Percentiles rank a stretch among this genome's conserved stretches.
phyloP scores from a whole-genome alignment of 2,797 vertebrate genomes.

The Sphenopsis melanotis region DNA sequence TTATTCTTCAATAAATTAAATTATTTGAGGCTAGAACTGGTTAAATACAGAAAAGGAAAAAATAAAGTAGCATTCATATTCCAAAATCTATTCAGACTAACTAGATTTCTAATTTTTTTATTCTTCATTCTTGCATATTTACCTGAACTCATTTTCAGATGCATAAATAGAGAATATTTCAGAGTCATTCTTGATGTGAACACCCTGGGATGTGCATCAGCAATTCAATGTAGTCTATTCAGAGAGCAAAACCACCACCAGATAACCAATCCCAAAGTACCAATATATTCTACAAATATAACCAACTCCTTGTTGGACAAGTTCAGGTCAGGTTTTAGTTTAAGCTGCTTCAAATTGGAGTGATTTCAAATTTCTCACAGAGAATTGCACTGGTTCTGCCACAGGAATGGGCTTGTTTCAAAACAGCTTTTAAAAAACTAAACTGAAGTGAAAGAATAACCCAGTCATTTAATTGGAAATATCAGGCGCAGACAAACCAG shows the following conservation, averaged over 20 bases:
- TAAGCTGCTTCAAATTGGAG: not conserved
- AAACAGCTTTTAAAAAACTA: not conserved
- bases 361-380: not conserved
- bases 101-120: not conserved
- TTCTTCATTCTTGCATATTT: not conserved
- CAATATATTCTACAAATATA: not conserved
- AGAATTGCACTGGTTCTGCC: not conserved
- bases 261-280: not conserved
- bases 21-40: not conserved
- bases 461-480: not conserved
- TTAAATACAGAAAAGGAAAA: not conserved
- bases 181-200: not conserved
- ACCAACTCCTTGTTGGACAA: not conserved
- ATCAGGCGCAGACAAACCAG: not conserved
- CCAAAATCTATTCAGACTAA: not conserved
- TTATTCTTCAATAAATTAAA: not conserved
- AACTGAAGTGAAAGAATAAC: not conserved
- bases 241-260: not conserved
- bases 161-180: not conserved
- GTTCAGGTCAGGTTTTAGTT: not conserved
- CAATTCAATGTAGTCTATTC: not conserved
- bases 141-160: not conserved
- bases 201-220: not conserved
- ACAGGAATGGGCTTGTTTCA: not conserved
- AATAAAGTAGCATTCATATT: not conserved